phyloP scores from a whole-genome alignment of 2,113 vertebrate genomes.

The Eidolon helvum region DNA sequence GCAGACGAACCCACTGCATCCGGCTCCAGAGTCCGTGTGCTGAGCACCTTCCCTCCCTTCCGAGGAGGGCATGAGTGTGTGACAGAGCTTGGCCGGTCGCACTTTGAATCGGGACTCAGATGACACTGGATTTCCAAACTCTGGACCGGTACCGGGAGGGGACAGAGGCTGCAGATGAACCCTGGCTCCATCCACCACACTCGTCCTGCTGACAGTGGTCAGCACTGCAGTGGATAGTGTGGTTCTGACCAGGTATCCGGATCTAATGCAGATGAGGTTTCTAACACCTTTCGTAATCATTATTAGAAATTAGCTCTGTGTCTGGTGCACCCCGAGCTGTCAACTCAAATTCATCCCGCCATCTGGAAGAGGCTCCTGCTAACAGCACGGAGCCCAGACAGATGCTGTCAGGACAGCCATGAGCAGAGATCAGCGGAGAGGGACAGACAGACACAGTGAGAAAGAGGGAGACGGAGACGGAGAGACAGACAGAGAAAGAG shows the following conservation, averaged over 20 bases:
- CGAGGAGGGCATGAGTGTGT: accelerated
- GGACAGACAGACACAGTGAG: no score
- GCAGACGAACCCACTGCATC: not conserved
- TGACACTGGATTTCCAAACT: no score
- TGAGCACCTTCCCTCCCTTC: not conserved
- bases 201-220: not conserved
- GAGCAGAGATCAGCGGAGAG: not conserved
- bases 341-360: constrained; percentile 48
- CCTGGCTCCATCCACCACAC: not conserved
- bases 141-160: accelerated
- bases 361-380: constrained; percentile 70
- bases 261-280: constrained; percentile 60
- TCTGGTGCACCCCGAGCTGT: constrained; percentile 46
- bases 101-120: not conserved
- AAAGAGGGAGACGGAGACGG: not conserved
- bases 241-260: constrained; percentile 39
- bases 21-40: not conserved
- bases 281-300: not conserved
- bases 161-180: no score
- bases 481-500: not conserved
- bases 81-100: no score
- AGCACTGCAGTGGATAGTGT: not conserved
- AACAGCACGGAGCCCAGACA: constrained; percentile 65
- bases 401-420: constrained; percentile 19
- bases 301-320: constrained; percentile 65